Conservation (phyloP, 2,113 vertebrate genomes). For the Carassius carassius region DNA sequence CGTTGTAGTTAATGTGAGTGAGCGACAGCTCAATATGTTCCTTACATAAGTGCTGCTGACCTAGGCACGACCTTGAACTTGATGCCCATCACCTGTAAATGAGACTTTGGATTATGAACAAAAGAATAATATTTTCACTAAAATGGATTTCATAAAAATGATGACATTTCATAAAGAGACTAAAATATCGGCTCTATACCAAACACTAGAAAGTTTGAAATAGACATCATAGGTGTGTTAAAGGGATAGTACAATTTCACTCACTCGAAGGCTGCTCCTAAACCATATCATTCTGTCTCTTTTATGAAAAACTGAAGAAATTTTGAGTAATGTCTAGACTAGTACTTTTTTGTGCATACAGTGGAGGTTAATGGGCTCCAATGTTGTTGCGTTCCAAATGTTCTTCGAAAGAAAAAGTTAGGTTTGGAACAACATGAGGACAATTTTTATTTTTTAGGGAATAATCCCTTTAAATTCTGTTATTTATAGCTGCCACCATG, state of each 20-base stretch:
- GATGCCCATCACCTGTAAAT: slow-evolving; percentile 10
- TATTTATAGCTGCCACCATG: not conserved
- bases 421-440: not conserved
- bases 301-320: not conserved
- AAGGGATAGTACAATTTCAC: not conserved
- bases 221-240: not conserved
- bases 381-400: not conserved
- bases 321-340: not conserved
- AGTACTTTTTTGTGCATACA: not conserved
- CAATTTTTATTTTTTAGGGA: not conserved
- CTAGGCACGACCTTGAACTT: slow-evolving; percentile 23
- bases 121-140: not conserved
- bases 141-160: not conserved
- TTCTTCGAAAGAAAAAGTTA: not conserved
- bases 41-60: slow-evolving; percentile 58
- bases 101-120: not conserved
- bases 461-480: not conserved
- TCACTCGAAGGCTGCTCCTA: not conserved
- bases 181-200: not conserved
- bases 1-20: slow-evolving; percentile 60
- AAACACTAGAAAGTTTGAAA: not conserved
- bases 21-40: slow-evolving; percentile 69
- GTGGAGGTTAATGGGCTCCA: not conserved
- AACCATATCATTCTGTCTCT: not conserved
- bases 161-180: not conserved